These are phyloP conservation scores for Drosophila repletoides DNA, from an alignment of 1,140 invertebrate species.

Conservation along the genomic window DNA sequence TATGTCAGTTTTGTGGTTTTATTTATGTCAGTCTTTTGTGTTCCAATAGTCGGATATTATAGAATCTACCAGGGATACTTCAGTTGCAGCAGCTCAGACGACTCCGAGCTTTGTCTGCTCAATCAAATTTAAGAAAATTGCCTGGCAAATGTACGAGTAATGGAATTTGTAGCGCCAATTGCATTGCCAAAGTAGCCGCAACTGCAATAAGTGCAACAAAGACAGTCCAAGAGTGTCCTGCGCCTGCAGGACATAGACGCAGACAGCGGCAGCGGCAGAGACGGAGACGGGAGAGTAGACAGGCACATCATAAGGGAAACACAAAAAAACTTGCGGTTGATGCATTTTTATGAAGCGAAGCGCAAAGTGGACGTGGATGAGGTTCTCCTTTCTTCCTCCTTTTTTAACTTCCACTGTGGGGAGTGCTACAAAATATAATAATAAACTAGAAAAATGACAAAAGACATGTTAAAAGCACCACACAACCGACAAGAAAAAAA, in stretches of 20 bases:
- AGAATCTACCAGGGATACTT: conserved; percentile 3
- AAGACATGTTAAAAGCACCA: conserved; percentile 63
- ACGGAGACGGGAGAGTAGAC: no score
- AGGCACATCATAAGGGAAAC: conserved; percentile 41
- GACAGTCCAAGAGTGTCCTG: conserved; percentile 30
- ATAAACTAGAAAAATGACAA: conserved; percentile 67
- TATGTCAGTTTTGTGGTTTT: neutral
- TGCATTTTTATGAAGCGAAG: conserved; percentile 60
- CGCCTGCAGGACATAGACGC: conserved; percentile 42
- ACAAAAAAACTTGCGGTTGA: conserved; percentile 55
- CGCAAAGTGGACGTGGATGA: conserved; percentile 44
- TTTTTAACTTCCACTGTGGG: neutral
- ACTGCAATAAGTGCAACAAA: conserved; percentile 40
- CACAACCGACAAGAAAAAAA: conserved; percentile 16
- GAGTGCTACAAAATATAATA: conserved; percentile 56
- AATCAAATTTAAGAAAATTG: conserved; percentile 55
- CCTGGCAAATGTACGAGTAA: conserved; percentile 43
- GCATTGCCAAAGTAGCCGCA: conserved; percentile 56
- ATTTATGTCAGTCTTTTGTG: neutral
- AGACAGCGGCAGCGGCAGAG: neutral
- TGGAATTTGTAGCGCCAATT: conserved; percentile 55
- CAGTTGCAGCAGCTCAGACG: neutral
- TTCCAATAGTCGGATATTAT: neutral
- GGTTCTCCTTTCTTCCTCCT: neutral
- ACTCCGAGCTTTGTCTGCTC: conserved; percentile 14